Conservation (phyloP, 2,888 invertebrate species). For the Trachelus stipa region DNA sequence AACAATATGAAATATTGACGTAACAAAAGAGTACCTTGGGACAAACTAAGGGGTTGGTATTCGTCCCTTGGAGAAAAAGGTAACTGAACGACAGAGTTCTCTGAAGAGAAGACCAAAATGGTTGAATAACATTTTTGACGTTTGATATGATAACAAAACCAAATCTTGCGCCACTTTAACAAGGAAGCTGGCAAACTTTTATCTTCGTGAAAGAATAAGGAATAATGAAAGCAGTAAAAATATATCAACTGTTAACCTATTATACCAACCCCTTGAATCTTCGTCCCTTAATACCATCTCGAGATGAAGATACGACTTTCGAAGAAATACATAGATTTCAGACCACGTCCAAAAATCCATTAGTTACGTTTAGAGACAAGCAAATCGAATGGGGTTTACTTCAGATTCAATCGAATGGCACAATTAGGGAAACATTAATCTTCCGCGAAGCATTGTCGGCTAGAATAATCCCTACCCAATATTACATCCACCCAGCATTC, state of each 20-base stretch:
- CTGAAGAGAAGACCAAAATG: neutral
- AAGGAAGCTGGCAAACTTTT: neutral
- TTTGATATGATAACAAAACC: neutral
- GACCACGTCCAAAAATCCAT: conserved; percentile 24
- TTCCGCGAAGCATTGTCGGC: neutral
- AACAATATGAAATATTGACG: neutral
- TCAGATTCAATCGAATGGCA: conserved; percentile 34
- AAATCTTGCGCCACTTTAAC: neutral
- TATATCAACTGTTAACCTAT: neutral
- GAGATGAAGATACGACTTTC: neutral
- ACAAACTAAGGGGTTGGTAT: neutral
- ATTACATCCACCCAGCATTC: neutral
- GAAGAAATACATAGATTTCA: conserved; percentile 22
- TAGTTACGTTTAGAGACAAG: conserved; percentile 24
- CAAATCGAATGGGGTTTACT: conserved; percentile 25
- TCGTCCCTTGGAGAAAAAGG: neutral
- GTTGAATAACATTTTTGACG: neutral
- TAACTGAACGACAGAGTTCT: neutral
- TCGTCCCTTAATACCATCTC: neutral
- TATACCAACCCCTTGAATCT: neutral
- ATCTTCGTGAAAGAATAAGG: neutral
- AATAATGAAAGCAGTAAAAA: conserved; percentile 12
- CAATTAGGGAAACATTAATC: conserved; percentile 34
- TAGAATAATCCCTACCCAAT: neutral
- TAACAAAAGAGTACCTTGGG: neutral